A percentile compares a stretch with the other conserved stretches of the same genome.
phyloP scores from a whole-genome alignment of 2,113 vertebrate genomes.

The Micromys minutus region DNA sequence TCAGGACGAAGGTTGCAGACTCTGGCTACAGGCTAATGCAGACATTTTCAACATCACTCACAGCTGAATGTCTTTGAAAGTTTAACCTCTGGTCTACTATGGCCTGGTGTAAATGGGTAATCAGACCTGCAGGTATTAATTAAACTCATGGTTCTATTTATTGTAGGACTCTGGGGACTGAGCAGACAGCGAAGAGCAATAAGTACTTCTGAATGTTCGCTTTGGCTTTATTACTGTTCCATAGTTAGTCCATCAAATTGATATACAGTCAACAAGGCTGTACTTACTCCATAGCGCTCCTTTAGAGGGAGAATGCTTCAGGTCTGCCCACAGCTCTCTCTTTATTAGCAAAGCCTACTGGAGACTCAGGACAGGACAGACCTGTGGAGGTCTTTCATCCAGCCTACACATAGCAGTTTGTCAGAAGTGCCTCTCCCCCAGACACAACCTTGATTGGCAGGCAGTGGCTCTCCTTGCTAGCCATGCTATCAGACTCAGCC shows the following conservation, averaged over 20 bases:
- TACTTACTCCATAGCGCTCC: conserved; percentile 67
- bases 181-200: conserved; percentile 84
- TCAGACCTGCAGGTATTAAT: conserved; percentile 87
- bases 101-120: conserved; percentile 81
- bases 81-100: conserved; percentile 79
- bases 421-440: neutral
- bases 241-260: conserved; percentile 84
- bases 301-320: conserved; percentile 31
- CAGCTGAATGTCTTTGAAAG: conserved; percentile 64
- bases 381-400: neutral
- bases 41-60: conserved; percentile 50
- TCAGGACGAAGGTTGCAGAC: neutral
- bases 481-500: neutral
- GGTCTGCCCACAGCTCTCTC: conserved; percentile 66
- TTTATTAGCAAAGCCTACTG: neutral
- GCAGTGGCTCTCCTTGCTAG: neutral
- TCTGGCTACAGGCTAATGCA: neutral
- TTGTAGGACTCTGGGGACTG: conserved; percentile 85
- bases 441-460: neutral
- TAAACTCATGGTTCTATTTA: conserved; percentile 89
- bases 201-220: conserved; percentile 87
- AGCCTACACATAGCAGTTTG: neutral
- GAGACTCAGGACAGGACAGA: conserved; percentile 28
- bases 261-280: conserved; percentile 82
- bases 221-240: conserved; percentile 87